Evolutionary conservation across 2,797 vertebrate genomes (phyloP).

Genomic region (Leucoraja ocellata): DNA sequence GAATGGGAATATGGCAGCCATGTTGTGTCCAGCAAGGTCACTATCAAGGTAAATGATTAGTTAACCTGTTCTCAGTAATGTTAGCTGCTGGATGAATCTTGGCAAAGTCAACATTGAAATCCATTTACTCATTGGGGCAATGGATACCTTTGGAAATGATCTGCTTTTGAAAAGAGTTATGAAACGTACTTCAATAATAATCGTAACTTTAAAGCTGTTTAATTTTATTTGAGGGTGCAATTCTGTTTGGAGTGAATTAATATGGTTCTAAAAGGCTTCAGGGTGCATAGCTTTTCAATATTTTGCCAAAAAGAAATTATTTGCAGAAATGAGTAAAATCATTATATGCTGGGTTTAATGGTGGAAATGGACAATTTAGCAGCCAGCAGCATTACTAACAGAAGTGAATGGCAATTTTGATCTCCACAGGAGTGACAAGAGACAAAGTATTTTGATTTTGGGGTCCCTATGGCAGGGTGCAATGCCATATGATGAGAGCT

Average conservation of each 20-base stretch:
- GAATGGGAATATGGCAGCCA: neutral
- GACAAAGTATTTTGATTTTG: conserved; percentile 27
- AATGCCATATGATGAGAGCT: conserved; percentile 36
- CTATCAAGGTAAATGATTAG: conserved; percentile 8
- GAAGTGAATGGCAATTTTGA: conserved; percentile 17
- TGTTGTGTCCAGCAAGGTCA: neutral
- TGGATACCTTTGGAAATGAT: neutral
- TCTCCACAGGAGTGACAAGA: conserved; percentile 15
- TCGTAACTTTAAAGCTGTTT: neutral
- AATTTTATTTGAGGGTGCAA: neutral
- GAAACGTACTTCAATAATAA: neutral
- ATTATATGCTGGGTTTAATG: conserved; percentile 33
- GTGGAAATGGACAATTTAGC: conserved; percentile 37
- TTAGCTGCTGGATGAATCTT: neutral
- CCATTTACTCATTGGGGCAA: neutral
- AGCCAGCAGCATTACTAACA: conserved; percentile 34
- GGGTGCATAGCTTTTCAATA: conserved; percentile 20
- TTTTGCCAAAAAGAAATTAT: conserved; percentile 16
- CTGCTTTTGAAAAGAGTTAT: neutral
- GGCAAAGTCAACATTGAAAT: neutral
- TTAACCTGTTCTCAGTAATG: neutral
- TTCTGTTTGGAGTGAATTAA: conserved; percentile 18
- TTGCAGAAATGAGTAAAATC: conserved; percentile 28
- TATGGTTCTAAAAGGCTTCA: conserved; percentile 28
- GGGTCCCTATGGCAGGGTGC: conserved; percentile 42